Evolutionary conservation across 2,113 vertebrate genomes (phyloP).

Genomic region (Callionymus lyra): DNA sequence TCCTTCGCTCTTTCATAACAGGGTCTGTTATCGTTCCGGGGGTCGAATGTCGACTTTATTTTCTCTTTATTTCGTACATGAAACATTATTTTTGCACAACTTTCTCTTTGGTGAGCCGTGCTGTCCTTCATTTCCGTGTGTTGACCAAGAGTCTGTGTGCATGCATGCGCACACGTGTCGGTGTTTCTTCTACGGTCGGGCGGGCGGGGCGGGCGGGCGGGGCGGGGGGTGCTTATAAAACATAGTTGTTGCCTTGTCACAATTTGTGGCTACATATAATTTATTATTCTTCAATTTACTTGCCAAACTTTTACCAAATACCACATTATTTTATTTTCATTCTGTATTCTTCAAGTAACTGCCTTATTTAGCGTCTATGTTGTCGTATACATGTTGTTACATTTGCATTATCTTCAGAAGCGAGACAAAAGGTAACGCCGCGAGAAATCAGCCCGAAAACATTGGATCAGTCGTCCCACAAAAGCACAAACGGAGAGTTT

Average conservation of each 20-base stretch:
- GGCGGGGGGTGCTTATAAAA: background rate
- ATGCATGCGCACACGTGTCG: conserved; percentile 42
- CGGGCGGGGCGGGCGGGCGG: background rate
- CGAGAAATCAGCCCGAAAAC: conserved; percentile 9
- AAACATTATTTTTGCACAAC: conserved; percentile 64
- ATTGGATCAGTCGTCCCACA: conserved; percentile 26
- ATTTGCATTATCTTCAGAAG: conserved; percentile 34
- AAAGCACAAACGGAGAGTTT: conserved; percentile 53
- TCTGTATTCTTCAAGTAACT: conserved; percentile 44
- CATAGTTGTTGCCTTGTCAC: conserved; percentile 67
- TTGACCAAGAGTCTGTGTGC: conserved; percentile 19
- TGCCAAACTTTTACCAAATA: conserved; percentile 69
- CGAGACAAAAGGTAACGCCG: conserved; percentile 22
- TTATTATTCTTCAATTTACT: conserved; percentile 48
- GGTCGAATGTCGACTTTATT: conserved; percentile 26
- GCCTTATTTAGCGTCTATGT: conserved; percentile 59
- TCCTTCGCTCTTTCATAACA: conserved; percentile 47
- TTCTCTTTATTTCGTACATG: conserved; percentile 45
- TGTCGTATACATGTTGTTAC: conserved; percentile 47
- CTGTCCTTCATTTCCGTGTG: conserved; percentile 29
- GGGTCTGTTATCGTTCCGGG: conserved; percentile 43
- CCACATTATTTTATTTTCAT: conserved; percentile 39
- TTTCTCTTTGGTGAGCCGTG: conserved; percentile 53
- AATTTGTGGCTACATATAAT: conserved; percentile 56
- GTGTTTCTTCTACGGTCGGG: conserved; percentile 36